A percentile compares a stretch with the other conserved stretches of the same genome.
These are phyloP conservation scores for Drosophila serrata DNA, from an alignment of 1,140 invertebrate species.

Conservation along the genomic window DNA sequence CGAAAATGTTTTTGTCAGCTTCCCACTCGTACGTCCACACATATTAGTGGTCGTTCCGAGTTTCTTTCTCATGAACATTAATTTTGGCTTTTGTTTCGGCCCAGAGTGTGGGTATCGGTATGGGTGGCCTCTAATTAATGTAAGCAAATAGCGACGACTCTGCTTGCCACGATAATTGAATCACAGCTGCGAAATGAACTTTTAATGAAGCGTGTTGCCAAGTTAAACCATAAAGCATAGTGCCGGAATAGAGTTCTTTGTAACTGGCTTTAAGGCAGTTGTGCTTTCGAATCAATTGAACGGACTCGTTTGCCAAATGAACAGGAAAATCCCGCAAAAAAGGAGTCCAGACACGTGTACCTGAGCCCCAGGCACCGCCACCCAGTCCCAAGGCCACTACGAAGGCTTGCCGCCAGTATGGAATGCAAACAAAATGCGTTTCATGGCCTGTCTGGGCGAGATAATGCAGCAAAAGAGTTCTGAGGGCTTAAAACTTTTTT, in stretches of 20 bases:
- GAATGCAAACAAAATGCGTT: slow-evolving; percentile 36
- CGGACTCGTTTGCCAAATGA: slow-evolving; percentile 7
- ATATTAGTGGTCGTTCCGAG: slow-evolving; percentile 19
- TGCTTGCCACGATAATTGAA: slow-evolving; percentile 44
- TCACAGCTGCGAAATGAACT: slow-evolving; percentile 28
- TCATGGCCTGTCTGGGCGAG: slow-evolving; percentile 1
- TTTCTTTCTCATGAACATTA: slow-evolving; percentile 69
- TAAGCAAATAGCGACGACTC: slow-evolving; percentile 31
- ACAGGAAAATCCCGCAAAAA: neutral
- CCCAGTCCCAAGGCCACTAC: slow-evolving; percentile 21
- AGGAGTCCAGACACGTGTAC: slow-evolving; percentile 8
- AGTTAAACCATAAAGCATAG: neutral
- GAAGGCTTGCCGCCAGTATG: slow-evolving; percentile 9
- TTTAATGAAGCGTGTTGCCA: slow-evolving; percentile 20
- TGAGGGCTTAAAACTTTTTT: slow-evolving; percentile 12
- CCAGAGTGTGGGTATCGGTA: neutral
- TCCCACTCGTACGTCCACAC: slow-evolving; percentile 46
- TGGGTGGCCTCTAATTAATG: slow-evolving; percentile 58
- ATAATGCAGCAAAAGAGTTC: neutral
- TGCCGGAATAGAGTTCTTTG: slow-evolving; percentile 1
- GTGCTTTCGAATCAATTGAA: neutral
- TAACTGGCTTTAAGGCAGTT: neutral
- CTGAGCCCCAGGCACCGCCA: slow-evolving; percentile 5
- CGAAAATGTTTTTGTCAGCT: slow-evolving; percentile 69
- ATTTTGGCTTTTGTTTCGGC: slow-evolving; percentile 36